Base-by-base conservation (phyloP, 1,140 invertebrate species). In the Bemisia tabaci region DNA sequence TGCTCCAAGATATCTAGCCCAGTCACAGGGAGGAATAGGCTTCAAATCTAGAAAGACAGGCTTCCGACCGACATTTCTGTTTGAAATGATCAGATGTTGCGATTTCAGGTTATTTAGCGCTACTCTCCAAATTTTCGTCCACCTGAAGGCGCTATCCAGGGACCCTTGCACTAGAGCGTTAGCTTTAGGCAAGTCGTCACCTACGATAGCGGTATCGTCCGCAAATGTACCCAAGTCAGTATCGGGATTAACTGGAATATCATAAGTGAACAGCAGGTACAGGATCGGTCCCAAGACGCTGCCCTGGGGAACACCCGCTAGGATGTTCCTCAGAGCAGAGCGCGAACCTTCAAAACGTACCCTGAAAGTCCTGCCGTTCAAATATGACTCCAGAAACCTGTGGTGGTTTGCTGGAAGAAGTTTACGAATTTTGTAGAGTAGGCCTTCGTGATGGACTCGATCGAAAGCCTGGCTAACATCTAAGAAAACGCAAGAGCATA, bases 391-490 rank as follows among this genome's bases (percentile, higher is more conserved):
- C 23, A 68, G 21, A 12, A 65, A 26, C 21, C 26, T 26, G 25
- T 26, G 65, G 26, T 39, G 59, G 11, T 33, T 24, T 12, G 33
- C 22, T 27, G 66, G 26, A 1, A 67, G 21, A 22, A 59, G 21
- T 26, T 67, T 22, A 33, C 48, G 64, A 22, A 76, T 60, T 67
- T 76, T 77, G 22, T 61, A 70, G 0, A 74, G n/a, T 0, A 76
- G 65, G 1, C 74, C 72, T 1, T 65, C 24, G 25, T 73, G 72
- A 75, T 74, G 76, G 0, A 77, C 71, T 59, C 69, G 69, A 65
- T 77, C 72, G 62, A 77, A 75, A 0, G 77, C 74, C 67, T 75
- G 73, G 26, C 69, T 60, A 0, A 77, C 70, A 48, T 78, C 74
- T 1, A 77, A 67, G 26, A 76, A 74, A 1, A 73, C 70, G 21